phyloP scores from a whole-genome alignment of 2,888 invertebrate genomes.

The Epinotia ramella region DNA sequence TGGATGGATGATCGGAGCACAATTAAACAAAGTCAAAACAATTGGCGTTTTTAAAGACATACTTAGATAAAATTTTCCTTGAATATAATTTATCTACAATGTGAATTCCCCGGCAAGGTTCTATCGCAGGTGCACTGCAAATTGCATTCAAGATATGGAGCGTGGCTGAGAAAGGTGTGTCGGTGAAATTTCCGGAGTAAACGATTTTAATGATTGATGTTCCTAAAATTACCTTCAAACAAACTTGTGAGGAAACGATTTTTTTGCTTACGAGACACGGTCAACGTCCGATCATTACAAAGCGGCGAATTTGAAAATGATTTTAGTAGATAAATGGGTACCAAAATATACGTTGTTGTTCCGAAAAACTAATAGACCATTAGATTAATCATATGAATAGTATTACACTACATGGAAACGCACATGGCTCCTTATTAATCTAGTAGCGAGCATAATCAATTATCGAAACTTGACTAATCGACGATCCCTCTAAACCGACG shows the following conservation, averaged over 20 bases:
- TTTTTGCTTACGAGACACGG: conserved; percentile 28
- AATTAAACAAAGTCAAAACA: too few species aligned
- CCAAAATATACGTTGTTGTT: not conserved
- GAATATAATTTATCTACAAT: not conserved
- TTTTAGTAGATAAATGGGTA: not conserved
- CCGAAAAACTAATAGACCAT: conserved; percentile 5
- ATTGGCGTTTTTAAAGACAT: not conserved
- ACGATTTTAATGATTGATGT: conserved; percentile 81
- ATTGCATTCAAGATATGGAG: conserved; percentile 72
- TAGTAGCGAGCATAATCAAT: conserved; percentile 81
- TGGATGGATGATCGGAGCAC: too few species aligned
- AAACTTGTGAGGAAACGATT: conserved; percentile 24
- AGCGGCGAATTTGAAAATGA: not conserved
- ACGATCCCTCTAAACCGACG: conserved; percentile 76
- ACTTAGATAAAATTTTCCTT: not conserved
- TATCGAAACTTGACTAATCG: conserved; percentile 82
- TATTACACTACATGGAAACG: conserved; percentile 60
- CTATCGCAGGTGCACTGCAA: conserved; percentile 56
- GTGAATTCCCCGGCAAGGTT: not conserved
- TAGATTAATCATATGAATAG: conserved; percentile 35
- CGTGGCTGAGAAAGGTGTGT: conserved; percentile 72
- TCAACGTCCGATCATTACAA: conserved; percentile 21
- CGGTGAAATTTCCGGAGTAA: conserved; percentile 75
- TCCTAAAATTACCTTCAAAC: conserved; percentile 68
- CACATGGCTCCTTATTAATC: conserved; percentile 77